Evolutionary conservation across 1,140 invertebrate species (phyloP).

Genomic region (Drosophila persimilis): DNA sequence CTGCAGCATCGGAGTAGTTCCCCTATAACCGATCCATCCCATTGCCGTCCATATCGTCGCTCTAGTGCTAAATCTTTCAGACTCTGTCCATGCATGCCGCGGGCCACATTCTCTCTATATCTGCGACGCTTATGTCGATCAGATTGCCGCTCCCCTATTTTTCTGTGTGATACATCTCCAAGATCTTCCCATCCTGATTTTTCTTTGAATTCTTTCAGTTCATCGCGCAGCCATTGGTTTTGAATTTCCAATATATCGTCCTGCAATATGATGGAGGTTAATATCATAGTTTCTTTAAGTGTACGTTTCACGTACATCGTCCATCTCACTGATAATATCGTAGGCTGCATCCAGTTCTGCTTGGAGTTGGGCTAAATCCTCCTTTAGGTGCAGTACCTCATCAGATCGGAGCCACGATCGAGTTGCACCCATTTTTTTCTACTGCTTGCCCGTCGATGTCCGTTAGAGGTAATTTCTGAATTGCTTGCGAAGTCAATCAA

Average conservation of each 20-base stretch:
- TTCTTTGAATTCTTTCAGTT: not conserved
- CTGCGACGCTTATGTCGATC: not conserved
- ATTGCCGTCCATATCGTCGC: too few species aligned
- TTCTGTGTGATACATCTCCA: not conserved
- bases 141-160: not conserved
- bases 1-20: too few species aligned
- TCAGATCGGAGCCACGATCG: too few species aligned
- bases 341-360: not conserved
- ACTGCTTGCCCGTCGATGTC: too few species aligned
- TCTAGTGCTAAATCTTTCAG: not conserved
- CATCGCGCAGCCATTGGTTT: conserved; percentile 10
- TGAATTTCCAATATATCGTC: not conserved
- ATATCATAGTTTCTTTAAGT: too few species aligned
- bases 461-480: too few species aligned
- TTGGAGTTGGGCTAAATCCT: not conserved
- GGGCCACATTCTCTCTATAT: conserved; percentile 2
- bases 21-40: too few species aligned
- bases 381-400: too few species aligned
- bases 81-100: not conserved
- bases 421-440: too few species aligned
- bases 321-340: not conserved
- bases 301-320: not conserved
- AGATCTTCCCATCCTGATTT: not conserved
- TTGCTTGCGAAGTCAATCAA: too few species aligned
- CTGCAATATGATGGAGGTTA: not conserved